Evolutionary conservation across 1,140 invertebrate genomes (phyloP).

Genomic region (Drosophila burlai): DNA sequence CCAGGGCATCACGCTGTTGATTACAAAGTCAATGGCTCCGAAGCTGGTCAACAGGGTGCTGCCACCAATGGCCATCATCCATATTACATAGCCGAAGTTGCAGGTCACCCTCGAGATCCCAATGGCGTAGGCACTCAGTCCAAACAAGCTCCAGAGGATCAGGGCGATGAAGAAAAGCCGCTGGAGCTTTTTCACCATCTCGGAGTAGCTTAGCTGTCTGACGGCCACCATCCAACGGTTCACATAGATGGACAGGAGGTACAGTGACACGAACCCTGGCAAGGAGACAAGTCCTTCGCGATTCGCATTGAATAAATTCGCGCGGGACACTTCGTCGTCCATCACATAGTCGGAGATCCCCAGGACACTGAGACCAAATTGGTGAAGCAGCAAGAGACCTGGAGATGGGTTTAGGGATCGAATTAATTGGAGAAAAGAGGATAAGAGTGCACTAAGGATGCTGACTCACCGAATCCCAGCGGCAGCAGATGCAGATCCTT

Average conservation of each 20-base stretch:
- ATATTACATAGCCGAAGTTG: slow-evolving; percentile 60
- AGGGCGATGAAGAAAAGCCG: slow-evolving; percentile 16
- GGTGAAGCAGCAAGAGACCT: slow-evolving; percentile 51
- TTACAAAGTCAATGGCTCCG: slow-evolving; percentile 51
- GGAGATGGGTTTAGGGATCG: slow-evolving; percentile 85
- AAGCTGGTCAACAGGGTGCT: slow-evolving; percentile 44
- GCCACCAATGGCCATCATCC: slow-evolving; percentile 46
- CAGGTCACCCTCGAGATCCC: slow-evolving; percentile 65
- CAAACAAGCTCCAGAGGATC: slow-evolving; percentile 38
- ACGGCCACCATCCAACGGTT: slow-evolving; percentile 50
- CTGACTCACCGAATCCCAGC: slow-evolving; percentile 63
- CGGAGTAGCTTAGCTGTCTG: slow-evolving; percentile 40
- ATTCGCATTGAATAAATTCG: slow-evolving; percentile 92
- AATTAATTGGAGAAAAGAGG: background rate
- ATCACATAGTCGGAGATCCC: slow-evolving; percentile 92
- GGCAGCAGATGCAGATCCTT: slow-evolving; percentile 52
- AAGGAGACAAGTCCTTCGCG: slow-evolving; percentile 95
- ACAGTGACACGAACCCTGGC: slow-evolving; percentile 93
- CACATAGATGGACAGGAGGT: slow-evolving; percentile 90
- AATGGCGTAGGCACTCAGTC: slow-evolving; percentile 23
- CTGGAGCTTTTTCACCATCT: slow-evolving; percentile 48
- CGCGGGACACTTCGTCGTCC: slow-evolving; percentile 86
- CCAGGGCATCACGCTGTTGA: slow-evolving; percentile 49
- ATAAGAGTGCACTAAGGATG: too few relatives aligned
- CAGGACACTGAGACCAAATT: slow-evolving; percentile 34